Evolutionary conservation across 2,888 invertebrate species (phyloP).

Genomic region (Falcaria lacertinaria): DNA sequence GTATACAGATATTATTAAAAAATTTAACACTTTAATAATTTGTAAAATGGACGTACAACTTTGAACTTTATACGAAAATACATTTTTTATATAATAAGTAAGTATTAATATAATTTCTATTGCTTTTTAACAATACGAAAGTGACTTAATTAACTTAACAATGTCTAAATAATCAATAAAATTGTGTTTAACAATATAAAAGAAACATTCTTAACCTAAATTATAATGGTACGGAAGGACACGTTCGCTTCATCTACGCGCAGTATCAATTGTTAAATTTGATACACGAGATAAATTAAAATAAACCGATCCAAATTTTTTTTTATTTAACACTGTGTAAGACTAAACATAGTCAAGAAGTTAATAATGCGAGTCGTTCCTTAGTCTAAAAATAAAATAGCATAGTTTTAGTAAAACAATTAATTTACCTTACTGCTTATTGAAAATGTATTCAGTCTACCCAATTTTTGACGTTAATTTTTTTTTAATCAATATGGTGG

Average conservation of each 20-base stretch:
- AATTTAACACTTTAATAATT: slow-evolving; percentile 35
- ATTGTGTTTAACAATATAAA: slow-evolving; percentile 33
- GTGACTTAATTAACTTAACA: slow-evolving; percentile 68
- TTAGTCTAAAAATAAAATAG: no score
- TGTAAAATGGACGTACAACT: slow-evolving; percentile 71
- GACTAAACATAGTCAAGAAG: no score
- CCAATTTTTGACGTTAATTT: not conserved
- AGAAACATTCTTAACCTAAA: slow-evolving; percentile 18
- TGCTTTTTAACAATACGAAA: slow-evolving; percentile 55
- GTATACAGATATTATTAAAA: slow-evolving; percentile 41
- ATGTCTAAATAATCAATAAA: slow-evolving; percentile 41
- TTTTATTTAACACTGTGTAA: no score
- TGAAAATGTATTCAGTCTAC: not conserved
- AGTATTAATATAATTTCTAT: slow-evolving; percentile 31
- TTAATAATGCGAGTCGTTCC: no score
- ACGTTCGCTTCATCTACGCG: slow-evolving; percentile 27
- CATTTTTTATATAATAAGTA: slow-evolving; percentile 31
- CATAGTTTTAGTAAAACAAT: no score
- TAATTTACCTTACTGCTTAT: no score
- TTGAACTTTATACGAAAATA: slow-evolving; percentile 61
- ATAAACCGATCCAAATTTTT: not conserved
- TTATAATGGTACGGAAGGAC: slow-evolving; percentile 34
- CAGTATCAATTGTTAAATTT: slow-evolving; percentile 25
- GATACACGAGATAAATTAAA: slow-evolving; percentile 27
- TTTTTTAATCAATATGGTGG: no score